Conservation (phyloP, 2,113 vertebrate genomes). For the Puntigrus tetrazona region DNA sequence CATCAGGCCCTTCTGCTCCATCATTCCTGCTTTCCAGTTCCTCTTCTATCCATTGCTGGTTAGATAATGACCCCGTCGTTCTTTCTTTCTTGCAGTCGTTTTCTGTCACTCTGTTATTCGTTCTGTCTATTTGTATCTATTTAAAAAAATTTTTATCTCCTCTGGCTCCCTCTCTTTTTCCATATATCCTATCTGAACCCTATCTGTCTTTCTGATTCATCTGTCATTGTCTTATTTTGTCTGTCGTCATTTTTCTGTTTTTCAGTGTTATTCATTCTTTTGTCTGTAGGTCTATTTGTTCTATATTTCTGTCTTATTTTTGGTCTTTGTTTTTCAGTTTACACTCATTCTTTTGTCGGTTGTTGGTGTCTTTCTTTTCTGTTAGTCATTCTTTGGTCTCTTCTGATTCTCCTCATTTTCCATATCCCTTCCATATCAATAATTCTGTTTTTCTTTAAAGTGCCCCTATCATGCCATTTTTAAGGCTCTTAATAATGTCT, state of each 20-base stretch:
- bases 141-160: no score
- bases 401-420: not conserved
- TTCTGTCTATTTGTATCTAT: not conserved
- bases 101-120: not conserved
- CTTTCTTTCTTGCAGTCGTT: not conserved
- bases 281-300: not conserved
- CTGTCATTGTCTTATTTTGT: not conserved
- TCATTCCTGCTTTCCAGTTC: not conserved
- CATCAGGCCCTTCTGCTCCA: conserved; percentile 2
- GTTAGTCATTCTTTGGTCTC: not conserved
- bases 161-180: not conserved
- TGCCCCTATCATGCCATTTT: no score
- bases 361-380: no score
- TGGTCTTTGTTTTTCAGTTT: no score
- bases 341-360: no score
- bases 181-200: no score
- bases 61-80: not conserved
- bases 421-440: no score
- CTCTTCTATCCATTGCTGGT: not conserved
- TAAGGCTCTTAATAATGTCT: no score
- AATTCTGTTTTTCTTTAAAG: no score
- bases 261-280: no score
- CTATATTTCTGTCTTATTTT: no score
- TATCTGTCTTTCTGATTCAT: no score
- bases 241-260: not conserved